Base-by-base conservation (phyloP, 2,888 invertebrate genomes). In the Fabriciana adippe region DNA sequence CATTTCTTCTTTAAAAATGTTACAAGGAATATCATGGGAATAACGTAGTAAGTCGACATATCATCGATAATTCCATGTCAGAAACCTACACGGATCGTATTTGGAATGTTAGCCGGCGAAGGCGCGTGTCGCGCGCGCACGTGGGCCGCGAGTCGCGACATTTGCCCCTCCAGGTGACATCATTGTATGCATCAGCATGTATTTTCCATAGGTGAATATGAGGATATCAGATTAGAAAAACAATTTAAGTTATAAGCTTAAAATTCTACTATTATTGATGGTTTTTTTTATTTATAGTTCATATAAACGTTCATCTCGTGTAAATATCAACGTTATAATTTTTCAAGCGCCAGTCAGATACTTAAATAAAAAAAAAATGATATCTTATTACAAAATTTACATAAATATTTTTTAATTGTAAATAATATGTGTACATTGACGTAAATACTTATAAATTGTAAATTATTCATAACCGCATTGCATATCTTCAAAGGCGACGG, bases 131-230 rank as follows among this genome's bases (percentile, higher is more conserved):
- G 76, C 75, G 75, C 75, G 66, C 67, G 79, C 86, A 85, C 86
- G 90, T 90, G 90, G 90, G 89, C 78, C 63, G 86, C 82, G 88
- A 89, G 89, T 78, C 64, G 86, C 83, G 89, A 89, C 88, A 87
- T 89, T 90, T 89, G 88, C 82, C 87, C 90, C 78, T 78, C 84
- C 78, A 64, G 71, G 73, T 89, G 88, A 88, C 87, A 87, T 88
- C 87, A 89, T 69, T 74, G 35, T 61, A 72, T 84, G 83, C 84
- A 79, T 88, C 86, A 84, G 59, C 47, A 59, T 47, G 47, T 48
- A n/a, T 48, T 16, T 5, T 26, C 16, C 13, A 59, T 26, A 26
- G n/a, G n/a, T 2, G 4, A 55, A 47, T 35, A 55, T 55, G 16
- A 35, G 21, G 6, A 15, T 55, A 6, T n/a, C 3, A 14, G 15